These are phyloP conservation scores for Montifringilla adamsi DNA, from an alignment of 2,113 vertebrate species.

Conservation along the genomic window DNA sequence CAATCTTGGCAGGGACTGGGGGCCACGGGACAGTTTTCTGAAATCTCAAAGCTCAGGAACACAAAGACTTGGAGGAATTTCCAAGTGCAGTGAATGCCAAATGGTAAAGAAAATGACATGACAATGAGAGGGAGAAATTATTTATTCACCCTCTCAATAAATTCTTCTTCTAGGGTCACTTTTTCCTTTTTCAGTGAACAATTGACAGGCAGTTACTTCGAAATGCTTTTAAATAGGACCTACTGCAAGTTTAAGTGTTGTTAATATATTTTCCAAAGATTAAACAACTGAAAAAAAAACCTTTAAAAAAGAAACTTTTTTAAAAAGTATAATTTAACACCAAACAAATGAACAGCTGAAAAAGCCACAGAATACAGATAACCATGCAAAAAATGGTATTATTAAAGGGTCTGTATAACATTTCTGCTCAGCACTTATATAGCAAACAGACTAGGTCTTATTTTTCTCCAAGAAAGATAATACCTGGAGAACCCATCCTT, in stretches of 20 bases:
- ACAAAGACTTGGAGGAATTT: constrained; percentile 50
- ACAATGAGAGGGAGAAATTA: constrained; percentile 9
- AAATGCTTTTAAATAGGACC: not conserved
- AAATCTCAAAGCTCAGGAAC: constrained; percentile 30
- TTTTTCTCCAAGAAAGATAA: not conserved
- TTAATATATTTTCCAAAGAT: not conserved
- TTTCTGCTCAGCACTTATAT: not conserved
- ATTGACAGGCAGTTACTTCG: not conserved
- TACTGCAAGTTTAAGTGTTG: not conserved
- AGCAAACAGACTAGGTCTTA: not conserved
- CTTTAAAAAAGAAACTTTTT: not conserved
- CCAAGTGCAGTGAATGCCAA: constrained; percentile 7
- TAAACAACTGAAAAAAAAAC: not conserved
- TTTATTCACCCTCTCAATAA: not conserved
- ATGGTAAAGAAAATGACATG: constrained; percentile 39
- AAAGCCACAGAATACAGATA: not conserved
- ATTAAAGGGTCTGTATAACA: not conserved
- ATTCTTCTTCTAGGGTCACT: not conserved
- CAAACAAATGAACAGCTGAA: not conserved
- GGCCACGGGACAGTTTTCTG: constrained; percentile 30
- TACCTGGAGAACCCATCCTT: not conserved
- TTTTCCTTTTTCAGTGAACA: not conserved
- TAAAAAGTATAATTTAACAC: not conserved
- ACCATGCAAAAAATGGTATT: not conserved
- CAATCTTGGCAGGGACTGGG: constrained; percentile 21